These are phyloP conservation scores for Ashinkailepas kermadecensis DNA, from an alignment of 2,888 invertebrate genomes.

Conservation along the genomic window DNA sequence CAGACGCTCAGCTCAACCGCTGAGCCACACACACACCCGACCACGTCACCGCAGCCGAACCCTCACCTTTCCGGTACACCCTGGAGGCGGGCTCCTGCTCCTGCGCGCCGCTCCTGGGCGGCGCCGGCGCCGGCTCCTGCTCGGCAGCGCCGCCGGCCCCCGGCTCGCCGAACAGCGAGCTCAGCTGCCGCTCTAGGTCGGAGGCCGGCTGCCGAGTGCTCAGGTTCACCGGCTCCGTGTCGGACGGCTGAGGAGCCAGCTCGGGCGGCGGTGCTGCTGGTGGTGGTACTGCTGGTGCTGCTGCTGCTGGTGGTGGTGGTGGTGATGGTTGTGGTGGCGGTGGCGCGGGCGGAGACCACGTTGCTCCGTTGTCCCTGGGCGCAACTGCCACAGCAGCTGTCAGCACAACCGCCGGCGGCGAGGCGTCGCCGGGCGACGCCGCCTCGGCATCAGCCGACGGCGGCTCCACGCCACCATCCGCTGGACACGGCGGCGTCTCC, in stretches of 20 bases:
- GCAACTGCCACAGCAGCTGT: neutral
- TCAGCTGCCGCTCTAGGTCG: constrained; percentile 4
- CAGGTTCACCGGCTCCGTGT: neutral
- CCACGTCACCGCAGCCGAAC: too few species aligned
- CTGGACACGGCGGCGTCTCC: too few species aligned
- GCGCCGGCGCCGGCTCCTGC: neutral
- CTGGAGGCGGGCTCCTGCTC: neutral
- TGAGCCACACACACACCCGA: too few species aligned
- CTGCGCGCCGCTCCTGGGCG: neutral
- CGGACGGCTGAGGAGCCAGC: neutral
- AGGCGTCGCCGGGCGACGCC: neutral
- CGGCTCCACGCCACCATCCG: neutral
- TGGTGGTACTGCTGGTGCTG: neutral
- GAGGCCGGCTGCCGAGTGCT: neutral
- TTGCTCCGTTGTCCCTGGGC: neutral
- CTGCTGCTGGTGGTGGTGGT: neutral
- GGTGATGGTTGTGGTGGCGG: neutral
- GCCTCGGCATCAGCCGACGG: neutral
- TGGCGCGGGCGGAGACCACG: neutral
- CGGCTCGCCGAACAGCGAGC: neutral
- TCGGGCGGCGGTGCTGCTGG: neutral
- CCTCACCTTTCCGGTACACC: neutral
- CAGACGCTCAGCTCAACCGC: too few species aligned
- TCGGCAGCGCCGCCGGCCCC: neutral
- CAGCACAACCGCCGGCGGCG: neutral